Evolutionary conservation across 2,888 invertebrate genomes (phyloP).

Genomic region (Oligia strigilis): DNA sequence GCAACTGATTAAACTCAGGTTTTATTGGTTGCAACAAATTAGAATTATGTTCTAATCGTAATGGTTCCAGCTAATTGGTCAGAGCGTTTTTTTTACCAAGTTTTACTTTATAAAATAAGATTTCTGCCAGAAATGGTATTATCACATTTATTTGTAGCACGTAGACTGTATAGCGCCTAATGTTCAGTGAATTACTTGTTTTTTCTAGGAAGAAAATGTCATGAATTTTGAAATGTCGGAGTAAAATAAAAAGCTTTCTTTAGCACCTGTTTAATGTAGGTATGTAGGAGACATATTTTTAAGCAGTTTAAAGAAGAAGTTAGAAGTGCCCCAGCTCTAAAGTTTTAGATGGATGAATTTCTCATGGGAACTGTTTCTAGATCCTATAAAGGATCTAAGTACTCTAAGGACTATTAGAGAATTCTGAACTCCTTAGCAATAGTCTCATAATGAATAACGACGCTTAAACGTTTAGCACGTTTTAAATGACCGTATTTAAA

Average conservation of each 20-base stretch:
- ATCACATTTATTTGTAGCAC: background rate
- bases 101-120: background rate
- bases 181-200: background rate
- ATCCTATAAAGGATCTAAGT: background rate
- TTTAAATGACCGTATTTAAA: background rate
- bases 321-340: no score
- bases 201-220: no score
- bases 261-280: background rate
- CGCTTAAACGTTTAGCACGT: background rate
- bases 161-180: no score
- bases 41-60: background rate
- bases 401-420: background rate
- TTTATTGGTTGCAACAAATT: background rate
- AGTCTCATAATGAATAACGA: no score
- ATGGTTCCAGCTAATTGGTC: background rate
- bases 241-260: background rate
- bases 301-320: background rate
- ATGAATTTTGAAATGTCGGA: background rate
- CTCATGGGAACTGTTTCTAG: background rate
- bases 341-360: background rate
- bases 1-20: background rate
- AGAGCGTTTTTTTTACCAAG: background rate
- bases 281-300: background rate
- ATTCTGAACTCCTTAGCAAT: background rate
- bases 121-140: background rate